Percentiles rank a stretch among this genome's conserved stretches.
phyloP scores from a whole-genome alignment of 2,113 vertebrate genomes.

The Patagioenas fasciata region DNA sequence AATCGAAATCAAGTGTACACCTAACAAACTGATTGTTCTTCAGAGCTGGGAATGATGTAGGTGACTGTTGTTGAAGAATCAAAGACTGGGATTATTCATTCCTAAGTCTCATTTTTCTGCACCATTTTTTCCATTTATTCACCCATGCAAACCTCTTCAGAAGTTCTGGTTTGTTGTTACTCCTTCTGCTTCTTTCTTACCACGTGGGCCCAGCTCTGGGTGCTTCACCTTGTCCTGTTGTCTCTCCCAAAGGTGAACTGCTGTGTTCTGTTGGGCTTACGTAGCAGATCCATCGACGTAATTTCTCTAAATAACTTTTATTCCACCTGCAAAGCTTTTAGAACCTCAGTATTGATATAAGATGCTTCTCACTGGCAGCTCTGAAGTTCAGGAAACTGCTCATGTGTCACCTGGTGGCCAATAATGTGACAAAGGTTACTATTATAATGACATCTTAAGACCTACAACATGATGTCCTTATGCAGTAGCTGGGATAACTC shows the following conservation, averaged over 20 bases:
- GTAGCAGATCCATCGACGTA: fast-evolving
- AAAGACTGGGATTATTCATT: neutral
- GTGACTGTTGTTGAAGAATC: neutral
- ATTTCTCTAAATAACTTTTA: neutral
- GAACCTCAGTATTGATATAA: neutral
- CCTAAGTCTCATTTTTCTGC: neutral
- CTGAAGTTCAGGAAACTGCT: neutral
- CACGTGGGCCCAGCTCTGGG: too few species aligned
- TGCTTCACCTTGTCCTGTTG: neutral
- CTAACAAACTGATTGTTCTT: neutral
- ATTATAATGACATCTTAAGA: neutral
- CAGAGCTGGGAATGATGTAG: neutral
- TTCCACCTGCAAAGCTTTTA: neutral
- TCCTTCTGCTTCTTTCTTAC: neutral
- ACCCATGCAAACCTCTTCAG: neutral
- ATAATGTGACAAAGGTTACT: neutral
- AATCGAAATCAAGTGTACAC: neutral
- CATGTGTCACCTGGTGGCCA: fast-evolving
- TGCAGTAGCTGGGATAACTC: neutral
- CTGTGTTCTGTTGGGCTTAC: neutral
- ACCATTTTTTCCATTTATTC: neutral
- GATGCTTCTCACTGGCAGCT: neutral
- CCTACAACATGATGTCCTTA: too few species aligned
- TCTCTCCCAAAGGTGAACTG: neutral
- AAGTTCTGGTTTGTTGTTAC: neutral